Percentiles rank a stretch among this genome's conserved stretches.
Conservation (phyloP, 2,113 vertebrate species). For the Chaetodon auriga region DNA sequence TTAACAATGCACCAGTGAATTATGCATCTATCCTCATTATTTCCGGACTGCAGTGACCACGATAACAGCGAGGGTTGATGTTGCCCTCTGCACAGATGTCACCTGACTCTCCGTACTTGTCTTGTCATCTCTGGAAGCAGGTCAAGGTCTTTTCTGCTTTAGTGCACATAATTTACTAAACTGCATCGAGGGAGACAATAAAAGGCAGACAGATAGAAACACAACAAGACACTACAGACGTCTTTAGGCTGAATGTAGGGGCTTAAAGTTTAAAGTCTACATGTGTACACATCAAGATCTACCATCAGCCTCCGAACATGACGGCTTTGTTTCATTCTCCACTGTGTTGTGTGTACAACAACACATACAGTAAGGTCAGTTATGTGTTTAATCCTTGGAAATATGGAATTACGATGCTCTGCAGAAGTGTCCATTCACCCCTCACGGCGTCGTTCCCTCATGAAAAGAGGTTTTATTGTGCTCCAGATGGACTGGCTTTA, state of each 20-base stretch:
- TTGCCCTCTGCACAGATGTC: constrained; percentile 35
- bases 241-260: not conserved
- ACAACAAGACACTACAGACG: no score
- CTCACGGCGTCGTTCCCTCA: constrained; percentile 9
- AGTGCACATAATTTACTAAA: constrained; percentile 14
- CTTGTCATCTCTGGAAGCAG: constrained; percentile 33
- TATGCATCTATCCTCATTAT: constrained; percentile 18
- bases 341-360: not conserved
- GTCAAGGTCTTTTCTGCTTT: constrained; percentile 22
- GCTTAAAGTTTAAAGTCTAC: not conserved
- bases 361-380: not conserved
- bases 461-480: constrained; percentile 68
- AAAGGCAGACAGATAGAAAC: not conserved
- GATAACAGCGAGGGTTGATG: constrained; percentile 14
- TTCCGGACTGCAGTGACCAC: not conserved
- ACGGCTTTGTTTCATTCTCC: not conserved
- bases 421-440: constrained; percentile 36
- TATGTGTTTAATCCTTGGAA: constrained; percentile 11
- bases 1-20: not conserved
- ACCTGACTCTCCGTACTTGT: constrained; percentile 9
- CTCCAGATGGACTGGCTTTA: constrained; percentile 76
- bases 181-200: not conserved
- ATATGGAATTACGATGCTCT: constrained; percentile 12
- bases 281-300: not conserved
- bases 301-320: not conserved